Base-by-base conservation (phyloP, 2,113 vertebrate genomes). In the Corvus hawaiiensis region DNA sequence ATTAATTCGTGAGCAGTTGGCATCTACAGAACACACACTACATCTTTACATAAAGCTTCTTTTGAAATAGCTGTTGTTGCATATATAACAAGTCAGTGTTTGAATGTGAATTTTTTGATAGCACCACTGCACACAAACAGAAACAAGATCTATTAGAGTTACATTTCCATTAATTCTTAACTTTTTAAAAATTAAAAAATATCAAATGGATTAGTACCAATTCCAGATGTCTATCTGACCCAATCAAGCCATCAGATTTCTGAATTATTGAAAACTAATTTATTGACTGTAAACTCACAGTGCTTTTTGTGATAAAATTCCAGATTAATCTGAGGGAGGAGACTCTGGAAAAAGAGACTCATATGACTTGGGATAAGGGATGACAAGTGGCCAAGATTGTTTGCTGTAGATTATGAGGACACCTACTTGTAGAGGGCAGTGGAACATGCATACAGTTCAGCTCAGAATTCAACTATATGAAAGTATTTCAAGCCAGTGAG, bases 41-140 rank as follows among this genome's bases (percentile, higher is more conserved):
- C 20, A 55, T 73, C 66, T 68, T 80, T 78, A 46, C 35, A 39
- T 41, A 67, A 75, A 92, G 9, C 21, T 14, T 74, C 32, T 75
- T 62, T 26, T 72, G n/a, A 88, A 68, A 69, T 46, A 83, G 21
- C 26, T 59, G 33, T 16, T 11, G 13, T 37, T 94, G 67, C 8
- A 69, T n/a, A 28, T 46, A 3, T 64, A 80, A 33, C 21, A 41
- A 61, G 32, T 19, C 20, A 82, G n/a, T 66, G 11, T 61, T 30
- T 44, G 33, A 90, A 78, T 26, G 9, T n/a, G 22, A 43, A 4
- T 37, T 80, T 93, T 86, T 90, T 76, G 5, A 35, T 67, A 52
- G 33, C 16, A 72, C 11, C 9, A 4, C 20, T 63, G 28, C 0
- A 0, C 28, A 44, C 12, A 73, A 80, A 80, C 4, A 35, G 15